Base-by-base conservation (phyloP, 2,888 invertebrate species). In the Polia nebulosa region DNA sequence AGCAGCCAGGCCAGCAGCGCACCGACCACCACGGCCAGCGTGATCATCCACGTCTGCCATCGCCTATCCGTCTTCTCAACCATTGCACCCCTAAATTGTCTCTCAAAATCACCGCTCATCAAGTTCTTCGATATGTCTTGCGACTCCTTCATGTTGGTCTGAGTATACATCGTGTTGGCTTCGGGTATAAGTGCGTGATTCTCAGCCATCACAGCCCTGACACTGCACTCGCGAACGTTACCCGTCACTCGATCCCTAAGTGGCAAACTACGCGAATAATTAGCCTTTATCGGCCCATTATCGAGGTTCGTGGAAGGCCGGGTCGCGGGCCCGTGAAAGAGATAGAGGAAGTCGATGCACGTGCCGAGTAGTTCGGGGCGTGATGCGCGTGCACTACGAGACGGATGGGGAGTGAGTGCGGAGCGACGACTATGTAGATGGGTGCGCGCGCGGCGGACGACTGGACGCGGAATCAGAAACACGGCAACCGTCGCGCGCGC, bases 71-170 rank as follows among this genome's bases (percentile, higher is more conserved):
- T 83, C 82, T 90, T 92, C 82, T 90, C 88, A 85, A 84, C 86
- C 85, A 89, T 86, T 58, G 83, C 88, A 73, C 86, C 87, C 52
- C 87, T 87, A 80, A 91, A 94, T 81, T 94, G 94, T 84, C 91
- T 90, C 85, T 94, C 94, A 76, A 93, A 95, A 75, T 95, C 95
- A 77, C 93, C 93, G 76, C 92, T 92, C 92, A 95, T 94, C 85
- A 95, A 88, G 73, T 94, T 95, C 88, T 93, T 93, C 20, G 95
- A 93, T 87, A 92, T 87, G 89, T 94, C 94, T 85, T 92, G 92
- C 45, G 87, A 89, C 72, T 93, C 93, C 81, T 89, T 93, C 85
- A 91, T 87, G 78, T 93, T 91, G 71, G 92, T 89, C 84, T 93
- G 93, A 27, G 92, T 91, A 80, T 94, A 94, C 93, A 95, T 94